Evolutionary conservation across 2,113 vertebrate genomes (phyloP).

Genomic region (Oreotrochilus melanogaster): DNA sequence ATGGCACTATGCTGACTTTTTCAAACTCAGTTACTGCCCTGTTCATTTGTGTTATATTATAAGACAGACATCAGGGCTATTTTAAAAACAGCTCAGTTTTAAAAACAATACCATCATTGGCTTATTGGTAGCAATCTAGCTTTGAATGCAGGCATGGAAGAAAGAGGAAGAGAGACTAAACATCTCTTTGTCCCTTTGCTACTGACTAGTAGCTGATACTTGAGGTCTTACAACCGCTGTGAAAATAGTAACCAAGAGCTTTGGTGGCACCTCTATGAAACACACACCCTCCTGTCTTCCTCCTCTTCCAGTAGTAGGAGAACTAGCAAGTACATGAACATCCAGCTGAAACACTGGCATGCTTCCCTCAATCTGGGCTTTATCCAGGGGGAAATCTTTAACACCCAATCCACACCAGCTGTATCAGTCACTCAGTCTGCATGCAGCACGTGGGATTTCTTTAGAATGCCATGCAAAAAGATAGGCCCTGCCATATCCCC

Average conservation of each 20-base stretch:
- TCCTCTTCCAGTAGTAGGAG: not conserved
- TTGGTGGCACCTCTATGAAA: not conserved
- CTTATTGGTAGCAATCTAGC: not conserved
- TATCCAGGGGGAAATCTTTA: not conserved
- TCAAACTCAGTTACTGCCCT: not conserved
- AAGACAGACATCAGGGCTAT: not conserved
- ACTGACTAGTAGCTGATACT: not conserved
- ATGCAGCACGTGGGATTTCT: not conserved
- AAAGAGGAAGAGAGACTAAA: not conserved
- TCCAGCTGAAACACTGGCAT: not conserved
- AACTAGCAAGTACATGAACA: not conserved
- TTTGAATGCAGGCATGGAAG: not conserved
- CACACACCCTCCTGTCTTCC: not conserved
- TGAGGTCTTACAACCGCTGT: not conserved
- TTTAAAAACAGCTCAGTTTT: not conserved
- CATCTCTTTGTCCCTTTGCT: not conserved
- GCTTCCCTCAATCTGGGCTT: not conserved
- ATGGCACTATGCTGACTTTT: not conserved
- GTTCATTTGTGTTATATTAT: not conserved
- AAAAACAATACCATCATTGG: not conserved
- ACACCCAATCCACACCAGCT: not conserved
- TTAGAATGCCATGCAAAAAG: not conserved
- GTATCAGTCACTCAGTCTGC: not conserved
- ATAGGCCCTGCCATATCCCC: accelerated
- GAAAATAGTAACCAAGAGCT: not conserved